phyloP scores from a whole-genome alignment of 1,140 invertebrate genomes.

The Aphelinus atriplicis region DNA sequence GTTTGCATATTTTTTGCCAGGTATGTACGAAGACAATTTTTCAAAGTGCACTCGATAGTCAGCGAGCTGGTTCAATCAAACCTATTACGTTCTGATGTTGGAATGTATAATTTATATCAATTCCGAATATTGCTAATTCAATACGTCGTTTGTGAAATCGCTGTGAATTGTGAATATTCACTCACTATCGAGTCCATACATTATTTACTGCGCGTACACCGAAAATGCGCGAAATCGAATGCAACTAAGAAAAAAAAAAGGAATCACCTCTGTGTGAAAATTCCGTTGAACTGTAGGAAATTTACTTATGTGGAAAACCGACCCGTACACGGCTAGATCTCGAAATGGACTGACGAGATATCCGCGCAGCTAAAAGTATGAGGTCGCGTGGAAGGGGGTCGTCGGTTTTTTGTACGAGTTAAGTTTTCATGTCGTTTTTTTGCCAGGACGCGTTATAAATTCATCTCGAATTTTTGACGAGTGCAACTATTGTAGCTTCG shows the following conservation, averaged over 20 bases:
- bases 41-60: too few relatives aligned
- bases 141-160: not conserved
- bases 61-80: too few relatives aligned
- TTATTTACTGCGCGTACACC: not conserved
- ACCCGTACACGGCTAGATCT: slow-evolving; percentile 12
- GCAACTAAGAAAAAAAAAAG: not conserved
- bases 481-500: too few relatives aligned
- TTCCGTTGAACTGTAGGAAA: not conserved
- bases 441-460: too few relatives aligned
- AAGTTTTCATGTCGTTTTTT: too few relatives aligned
- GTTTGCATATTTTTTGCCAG: too few relatives aligned
- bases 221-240: not conserved
- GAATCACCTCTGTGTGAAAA: not conserved
- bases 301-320: not conserved
- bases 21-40: too few relatives aligned
- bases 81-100: too few relatives aligned
- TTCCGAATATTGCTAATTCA: too few relatives aligned
- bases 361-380: slow-evolving; percentile 12
- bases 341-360: slow-evolving; percentile 28
- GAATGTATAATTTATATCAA: too few relatives aligned
- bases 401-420: slow-evolving; percentile 1
- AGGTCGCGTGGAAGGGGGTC: not conserved
- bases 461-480: too few relatives aligned
- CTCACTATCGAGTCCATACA: not conserved
- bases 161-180: not conserved